Conservation (phyloP, 2,888 invertebrate species). For the Lucinisca nassula region DNA sequence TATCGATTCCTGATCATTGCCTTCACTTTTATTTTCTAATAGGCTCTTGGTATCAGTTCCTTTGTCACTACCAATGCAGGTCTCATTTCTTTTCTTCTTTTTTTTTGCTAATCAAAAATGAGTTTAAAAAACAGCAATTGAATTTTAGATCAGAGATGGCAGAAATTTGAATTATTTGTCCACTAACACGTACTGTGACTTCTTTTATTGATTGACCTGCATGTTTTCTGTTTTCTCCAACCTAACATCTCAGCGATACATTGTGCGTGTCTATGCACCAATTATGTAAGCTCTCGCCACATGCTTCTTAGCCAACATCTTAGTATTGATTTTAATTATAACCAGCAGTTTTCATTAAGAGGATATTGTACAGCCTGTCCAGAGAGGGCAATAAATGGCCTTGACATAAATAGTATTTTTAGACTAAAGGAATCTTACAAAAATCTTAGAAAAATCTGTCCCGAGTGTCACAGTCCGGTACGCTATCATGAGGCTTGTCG, state of each 20-base stretch:
- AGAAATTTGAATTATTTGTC: not conserved
- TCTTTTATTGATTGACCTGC: conserved; percentile 8
- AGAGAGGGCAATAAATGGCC: not conserved
- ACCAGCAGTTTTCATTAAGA: not conserved
- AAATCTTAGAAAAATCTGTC: too few relatives aligned
- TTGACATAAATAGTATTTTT: not conserved
- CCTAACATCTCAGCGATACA: not conserved
- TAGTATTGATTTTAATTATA: conserved; percentile 56
- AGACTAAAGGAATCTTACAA: too few relatives aligned
- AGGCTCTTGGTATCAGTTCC: too few relatives aligned
- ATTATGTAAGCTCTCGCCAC: conserved; percentile 69
- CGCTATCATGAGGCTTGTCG: too few relatives aligned
- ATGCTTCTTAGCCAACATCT: conserved; percentile 66
- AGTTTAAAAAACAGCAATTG: too few relatives aligned
- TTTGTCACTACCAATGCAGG: too few relatives aligned
- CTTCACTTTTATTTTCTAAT: too few relatives aligned
- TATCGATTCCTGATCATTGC: too few relatives aligned
- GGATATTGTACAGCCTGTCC: conserved; percentile 4
- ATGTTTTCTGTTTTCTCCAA: conserved; percentile 1
- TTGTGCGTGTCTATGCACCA: conserved; percentile 53
- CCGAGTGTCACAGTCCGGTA: too few relatives aligned
- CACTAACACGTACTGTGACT: not conserved
- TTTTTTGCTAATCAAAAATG: too few relatives aligned
- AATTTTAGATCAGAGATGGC: not conserved
- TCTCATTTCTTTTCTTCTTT: too few relatives aligned